Percentiles rank a stretch among this genome's conserved stretches.
These are phyloP conservation scores for Ageneiosus marmoratus DNA, from an alignment of 2,113 vertebrate genomes.

Conservation along the genomic window DNA sequence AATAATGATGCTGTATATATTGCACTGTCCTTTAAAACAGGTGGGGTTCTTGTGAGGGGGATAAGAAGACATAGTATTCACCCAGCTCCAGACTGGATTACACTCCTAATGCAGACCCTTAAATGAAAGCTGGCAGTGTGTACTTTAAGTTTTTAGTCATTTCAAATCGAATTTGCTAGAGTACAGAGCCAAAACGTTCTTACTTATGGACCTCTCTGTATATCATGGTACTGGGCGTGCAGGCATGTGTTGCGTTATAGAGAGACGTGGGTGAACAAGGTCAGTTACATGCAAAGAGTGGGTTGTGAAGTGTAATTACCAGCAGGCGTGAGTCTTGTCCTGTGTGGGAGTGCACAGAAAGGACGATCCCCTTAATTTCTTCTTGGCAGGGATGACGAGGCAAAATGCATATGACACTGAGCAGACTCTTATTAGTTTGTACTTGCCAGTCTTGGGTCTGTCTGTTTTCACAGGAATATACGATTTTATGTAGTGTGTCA, in stretches of 20 bases:
- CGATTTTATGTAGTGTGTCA: not conserved
- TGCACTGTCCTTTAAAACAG: not conserved
- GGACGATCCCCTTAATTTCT: conserved; percentile 69
- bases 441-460: conserved; percentile 47
- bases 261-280: conserved; percentile 20
- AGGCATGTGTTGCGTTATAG: conserved; percentile 20
- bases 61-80: conserved; percentile 9
- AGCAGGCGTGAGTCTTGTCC: conserved; percentile 59
- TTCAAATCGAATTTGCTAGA: not conserved
- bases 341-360: conserved; percentile 52
- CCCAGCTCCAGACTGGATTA: conserved; percentile 3
- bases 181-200: not conserved
- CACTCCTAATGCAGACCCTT: not conserved
- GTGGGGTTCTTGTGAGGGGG: not conserved
- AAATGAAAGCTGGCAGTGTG: conserved; percentile 25
- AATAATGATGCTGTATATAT: not conserved
- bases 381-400: conserved; percentile 52
- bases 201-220: not conserved
- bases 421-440: conserved; percentile 52
- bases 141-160: conserved; percentile 20
- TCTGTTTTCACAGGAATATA: not conserved
- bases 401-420: conserved; percentile 54
- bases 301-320: conserved; percentile 57
- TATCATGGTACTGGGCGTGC: conserved; percentile 7
- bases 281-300: conserved; percentile 60